Evolutionary conservation across 2,797 vertebrate genomes (phyloP), one percentile per base, ranked within the genome.

Genomic region (Lithobates sylvaticus): DNA sequence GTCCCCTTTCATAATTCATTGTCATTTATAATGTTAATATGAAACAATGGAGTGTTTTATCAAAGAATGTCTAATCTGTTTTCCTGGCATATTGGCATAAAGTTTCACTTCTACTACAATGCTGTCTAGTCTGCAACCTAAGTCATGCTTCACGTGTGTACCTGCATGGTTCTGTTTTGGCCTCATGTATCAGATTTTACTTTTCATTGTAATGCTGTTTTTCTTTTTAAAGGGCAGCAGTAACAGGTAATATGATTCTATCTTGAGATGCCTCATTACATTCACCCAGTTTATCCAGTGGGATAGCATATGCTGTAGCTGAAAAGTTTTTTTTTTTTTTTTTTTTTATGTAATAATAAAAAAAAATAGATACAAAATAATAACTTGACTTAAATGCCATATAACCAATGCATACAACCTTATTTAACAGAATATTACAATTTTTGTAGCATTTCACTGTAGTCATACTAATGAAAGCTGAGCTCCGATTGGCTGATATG

Each of bases 221-320:
- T 81, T 69, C n/a, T 73, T 70, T 76, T 77, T 42, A 54, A 77
- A 73, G 75, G 74, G 39, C 26, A 65, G 74, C 74, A 26, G 67
- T 72, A 78, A 73, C 75, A 78, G 75, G 85, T 78, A 87, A 87
- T 47, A 32, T 76, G 47, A 78, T 74, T 79, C 42, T 26, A 4
- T 21, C 13, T 75, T 42, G 39, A 50, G 65, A 76, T 67, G 26
- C 61, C 72, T 47, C 61, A 68, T 83, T 72, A 68, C 67, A 76
- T 21, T 23, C 27, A 68, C 58, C 29, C 39, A 5, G 26, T 47
- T 79, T 50, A 23, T 6, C 2, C 16, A 27, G 18, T 29, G 65
- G 6, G n/a, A 68, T 78, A 78, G 64, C 6, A 12, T 27, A 18
- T n/a, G 5, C 21, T 61, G 54, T 58, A 58, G 18, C 54, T 23